These are phyloP conservation scores for Psophia crepitans DNA, from an alignment of 2,113 vertebrate genomes.

Conservation along the genomic window DNA sequence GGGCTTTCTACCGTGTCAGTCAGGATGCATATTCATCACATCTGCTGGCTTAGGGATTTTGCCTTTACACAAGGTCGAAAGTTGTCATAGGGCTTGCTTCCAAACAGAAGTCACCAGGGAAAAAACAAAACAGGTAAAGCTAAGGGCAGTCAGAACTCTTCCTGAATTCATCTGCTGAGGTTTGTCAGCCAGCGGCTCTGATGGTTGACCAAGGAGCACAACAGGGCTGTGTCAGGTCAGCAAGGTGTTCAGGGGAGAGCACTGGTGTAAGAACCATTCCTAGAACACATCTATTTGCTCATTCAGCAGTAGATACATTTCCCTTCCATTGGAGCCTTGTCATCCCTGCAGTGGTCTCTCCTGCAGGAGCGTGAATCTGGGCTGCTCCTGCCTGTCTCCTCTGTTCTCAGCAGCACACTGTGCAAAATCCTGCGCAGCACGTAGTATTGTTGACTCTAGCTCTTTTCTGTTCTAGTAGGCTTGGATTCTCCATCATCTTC, in stretches of 20 bases:
- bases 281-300: background rate
- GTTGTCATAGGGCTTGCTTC: background rate
- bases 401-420: background rate
- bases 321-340: background rate
- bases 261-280: background rate
- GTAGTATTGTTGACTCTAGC: background rate
- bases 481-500: background rate
- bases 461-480: background rate
- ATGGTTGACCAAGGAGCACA: background rate
- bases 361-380: background rate
- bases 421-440: background rate
- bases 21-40: fast-evolving
- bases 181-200: background rate
- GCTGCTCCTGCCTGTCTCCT: background rate
- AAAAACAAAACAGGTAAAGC: background rate
- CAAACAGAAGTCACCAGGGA: background rate
- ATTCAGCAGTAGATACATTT: background rate
- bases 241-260: fast-evolving
- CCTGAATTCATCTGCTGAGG: background rate
- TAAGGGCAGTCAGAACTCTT: background rate
- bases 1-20: background rate
- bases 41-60: background rate
- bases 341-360: background rate
- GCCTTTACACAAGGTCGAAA: background rate
- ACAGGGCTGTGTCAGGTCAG: background rate